A percentile compares a stretch with the other conserved stretches of the same genome.
phyloP scores from a whole-genome alignment of 2,888 invertebrate species.

The Parnassius glacialis region DNA sequence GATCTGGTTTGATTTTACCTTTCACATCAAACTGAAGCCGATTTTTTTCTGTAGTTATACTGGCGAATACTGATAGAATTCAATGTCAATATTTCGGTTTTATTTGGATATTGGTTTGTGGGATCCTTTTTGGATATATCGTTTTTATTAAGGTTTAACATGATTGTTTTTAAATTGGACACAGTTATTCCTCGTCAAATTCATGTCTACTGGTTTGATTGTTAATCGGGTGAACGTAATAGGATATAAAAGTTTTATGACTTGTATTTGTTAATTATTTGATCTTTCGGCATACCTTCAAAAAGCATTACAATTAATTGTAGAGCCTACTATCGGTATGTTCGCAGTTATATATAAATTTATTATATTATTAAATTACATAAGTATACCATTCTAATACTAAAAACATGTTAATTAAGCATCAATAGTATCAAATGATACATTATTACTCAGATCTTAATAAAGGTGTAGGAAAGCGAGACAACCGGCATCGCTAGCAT shows the following conservation, averaged over 20 bases:
- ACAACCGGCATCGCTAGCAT: too few relatives aligned
- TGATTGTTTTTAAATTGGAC: conserved; percentile 20
- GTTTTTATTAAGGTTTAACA: conserved; percentile 12
- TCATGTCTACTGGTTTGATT: background rate
- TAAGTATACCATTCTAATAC: too few relatives aligned
- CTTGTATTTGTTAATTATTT: background rate
- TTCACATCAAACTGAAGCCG: background rate
- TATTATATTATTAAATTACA: too few relatives aligned
- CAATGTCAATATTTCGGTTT: background rate
- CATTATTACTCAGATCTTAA: too few relatives aligned
- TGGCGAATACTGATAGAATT: background rate
- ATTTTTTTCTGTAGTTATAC: background rate
- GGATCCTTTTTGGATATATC: conserved; percentile 12
- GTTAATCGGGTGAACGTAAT: background rate
- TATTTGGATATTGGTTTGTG: background rate
- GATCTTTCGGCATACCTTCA: background rate
- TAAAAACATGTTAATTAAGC: too few relatives aligned
- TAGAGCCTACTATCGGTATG: too few relatives aligned
- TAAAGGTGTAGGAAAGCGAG: too few relatives aligned
- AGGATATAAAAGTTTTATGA: background rate
- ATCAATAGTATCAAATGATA: too few relatives aligned
- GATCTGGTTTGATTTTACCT: background rate
- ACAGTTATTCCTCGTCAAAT: conserved; percentile 3
- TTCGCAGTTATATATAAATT: too few relatives aligned
- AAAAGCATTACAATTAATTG: too few relatives aligned